These are phyloP conservation scores for Chrysochloris asiatica DNA, from an alignment of 2,113 vertebrate species.

Conservation along the genomic window DNA sequence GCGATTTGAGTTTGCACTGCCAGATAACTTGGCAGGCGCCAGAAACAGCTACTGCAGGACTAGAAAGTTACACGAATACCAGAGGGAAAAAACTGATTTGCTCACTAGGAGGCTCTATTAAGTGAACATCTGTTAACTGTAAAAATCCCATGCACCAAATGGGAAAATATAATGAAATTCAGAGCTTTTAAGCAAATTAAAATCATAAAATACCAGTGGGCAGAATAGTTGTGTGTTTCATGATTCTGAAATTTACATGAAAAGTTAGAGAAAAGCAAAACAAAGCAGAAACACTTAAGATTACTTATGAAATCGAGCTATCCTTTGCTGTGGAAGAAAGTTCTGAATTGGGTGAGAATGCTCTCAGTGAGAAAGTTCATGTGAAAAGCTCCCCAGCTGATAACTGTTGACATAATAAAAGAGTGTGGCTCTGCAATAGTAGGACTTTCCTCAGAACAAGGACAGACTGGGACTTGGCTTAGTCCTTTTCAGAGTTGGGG, in stretches of 20 bases:
- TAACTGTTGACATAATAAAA: slow-evolving; percentile 54
- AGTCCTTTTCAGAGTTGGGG: slow-evolving; percentile 35
- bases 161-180: slow-evolving; percentile 77
- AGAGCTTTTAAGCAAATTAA: slow-evolving; percentile 79
- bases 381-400: slow-evolving; percentile 41
- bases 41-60: slow-evolving; percentile 57
- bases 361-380: neutral
- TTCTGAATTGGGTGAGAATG: neutral
- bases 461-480: slow-evolving; percentile 15
- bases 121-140: slow-evolving; percentile 82
- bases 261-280: slow-evolving; percentile 54
- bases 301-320: slow-evolving; percentile 59
- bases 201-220: slow-evolving; percentile 78
- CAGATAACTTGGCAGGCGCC: slow-evolving; percentile 63
- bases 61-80: slow-evolving; percentile 71
- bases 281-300: slow-evolving; percentile 50
- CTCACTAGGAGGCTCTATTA: slow-evolving; percentile 73
- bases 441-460: neutral
- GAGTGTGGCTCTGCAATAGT: neutral
- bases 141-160: slow-evolving; percentile 75
- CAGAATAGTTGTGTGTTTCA: slow-evolving; percentile 66
- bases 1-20: slow-evolving; percentile 10
- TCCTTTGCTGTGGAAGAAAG: slow-evolving; percentile 59
- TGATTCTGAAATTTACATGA: slow-evolving; percentile 62
- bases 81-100: slow-evolving; percentile 53